phyloP scores from a whole-genome alignment of 1,140 invertebrate genomes.

The Solenopsis fugax region DNA sequence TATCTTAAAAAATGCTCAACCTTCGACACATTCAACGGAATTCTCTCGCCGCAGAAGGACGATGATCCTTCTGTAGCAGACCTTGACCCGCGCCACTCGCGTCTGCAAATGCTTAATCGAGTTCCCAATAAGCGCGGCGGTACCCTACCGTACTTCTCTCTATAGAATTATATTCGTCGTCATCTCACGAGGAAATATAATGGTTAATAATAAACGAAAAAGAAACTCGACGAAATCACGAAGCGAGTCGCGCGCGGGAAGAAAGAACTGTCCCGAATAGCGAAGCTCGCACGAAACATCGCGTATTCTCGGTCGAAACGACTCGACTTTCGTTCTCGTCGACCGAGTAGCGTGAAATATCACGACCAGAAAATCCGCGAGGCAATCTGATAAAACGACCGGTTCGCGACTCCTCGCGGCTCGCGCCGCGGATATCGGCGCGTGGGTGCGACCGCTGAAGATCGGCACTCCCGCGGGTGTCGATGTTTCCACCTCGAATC shows the following conservation, averaged over 20 bases:
- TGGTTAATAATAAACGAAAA: neutral
- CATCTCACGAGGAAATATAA: neutral
- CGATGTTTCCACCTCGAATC: neutral
- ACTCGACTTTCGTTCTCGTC: slow-evolving; percentile 39
- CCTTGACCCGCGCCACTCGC: slow-evolving; percentile 62
- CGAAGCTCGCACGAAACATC: neutral
- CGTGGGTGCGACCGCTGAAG: neutral
- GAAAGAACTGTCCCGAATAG: neutral
- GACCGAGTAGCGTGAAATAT: slow-evolving; percentile 6
- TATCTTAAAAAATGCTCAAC: slow-evolving; percentile 63
- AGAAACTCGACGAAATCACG: neutral
- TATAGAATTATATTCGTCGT: neutral
- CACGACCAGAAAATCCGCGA: slow-evolving; percentile 9
- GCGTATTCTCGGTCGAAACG: neutral
- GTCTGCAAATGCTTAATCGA: slow-evolving; percentile 51
- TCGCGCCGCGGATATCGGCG: neutral
- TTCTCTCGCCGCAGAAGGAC: slow-evolving; percentile 63
- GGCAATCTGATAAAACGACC: slow-evolving; percentile 2
- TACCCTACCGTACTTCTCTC: neutral
- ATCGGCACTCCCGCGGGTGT: neutral
- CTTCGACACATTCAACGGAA: slow-evolving; percentile 73
- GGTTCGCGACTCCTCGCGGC: neutral
- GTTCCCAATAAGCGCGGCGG: slow-evolving; percentile 45
- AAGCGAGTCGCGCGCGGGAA: neutral
- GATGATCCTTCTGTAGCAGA: slow-evolving; percentile 65